A percentile compares a stretch with the other conserved stretches of the same genome.
Conservation (phyloP, 2,888 invertebrate species). For the Oxystoma pomonae region DNA sequence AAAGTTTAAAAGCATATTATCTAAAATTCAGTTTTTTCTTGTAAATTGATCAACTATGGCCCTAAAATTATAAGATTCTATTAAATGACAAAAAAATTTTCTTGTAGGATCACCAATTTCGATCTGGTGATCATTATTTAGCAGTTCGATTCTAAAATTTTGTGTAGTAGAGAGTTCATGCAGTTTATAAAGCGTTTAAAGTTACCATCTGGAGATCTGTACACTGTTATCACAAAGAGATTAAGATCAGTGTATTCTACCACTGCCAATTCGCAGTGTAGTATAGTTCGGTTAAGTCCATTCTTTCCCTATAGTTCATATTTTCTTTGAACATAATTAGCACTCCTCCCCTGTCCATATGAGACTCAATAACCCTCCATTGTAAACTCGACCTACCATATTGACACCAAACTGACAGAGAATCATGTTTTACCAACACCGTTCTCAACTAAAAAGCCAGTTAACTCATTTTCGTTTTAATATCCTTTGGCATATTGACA, state of each 20-base stretch:
- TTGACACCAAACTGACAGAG: no score
- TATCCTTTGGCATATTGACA: no score
- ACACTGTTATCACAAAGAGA: neutral
- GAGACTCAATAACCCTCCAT: neutral
- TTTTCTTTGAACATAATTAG: neutral
- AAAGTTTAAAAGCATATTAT: neutral
- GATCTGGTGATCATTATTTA: neutral
- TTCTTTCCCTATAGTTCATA: neutral
- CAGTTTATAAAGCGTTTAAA: neutral
- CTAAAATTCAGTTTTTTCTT: neutral
- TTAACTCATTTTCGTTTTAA: no score
- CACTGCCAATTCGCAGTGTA: neutral
- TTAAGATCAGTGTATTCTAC: neutral
- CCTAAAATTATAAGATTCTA: constrained; percentile 4
- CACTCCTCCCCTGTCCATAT: neutral
- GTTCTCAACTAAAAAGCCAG: no score
- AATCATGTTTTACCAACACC: no score
- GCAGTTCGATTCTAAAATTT: neutral
- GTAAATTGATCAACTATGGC: neutral
- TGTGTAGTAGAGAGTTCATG: neutral
- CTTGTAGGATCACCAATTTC: neutral
- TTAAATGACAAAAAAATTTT: neutral
- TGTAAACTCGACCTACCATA: no score
- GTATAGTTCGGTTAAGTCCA: neutral
- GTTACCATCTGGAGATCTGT: neutral